Conservation (phyloP, 2,888 invertebrate species). For the Stictocephala bisonia region DNA sequence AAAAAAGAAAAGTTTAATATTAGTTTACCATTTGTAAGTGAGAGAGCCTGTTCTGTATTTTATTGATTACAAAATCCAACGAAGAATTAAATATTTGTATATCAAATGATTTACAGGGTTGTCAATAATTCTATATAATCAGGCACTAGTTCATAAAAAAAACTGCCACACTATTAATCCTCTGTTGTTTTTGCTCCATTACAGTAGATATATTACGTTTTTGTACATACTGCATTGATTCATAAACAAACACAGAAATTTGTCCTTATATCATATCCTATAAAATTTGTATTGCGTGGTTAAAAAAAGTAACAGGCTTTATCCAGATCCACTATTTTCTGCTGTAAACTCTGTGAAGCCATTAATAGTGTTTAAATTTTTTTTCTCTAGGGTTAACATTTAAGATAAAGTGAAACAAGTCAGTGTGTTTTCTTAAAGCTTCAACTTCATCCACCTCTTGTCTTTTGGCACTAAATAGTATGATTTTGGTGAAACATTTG, state of each 20-base stretch:
- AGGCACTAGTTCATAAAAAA: constrained; percentile 16
- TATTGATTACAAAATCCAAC: constrained; percentile 18
- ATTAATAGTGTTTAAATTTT: constrained; percentile 16
- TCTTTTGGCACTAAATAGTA: constrained; percentile 6
- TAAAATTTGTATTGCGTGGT: neutral
- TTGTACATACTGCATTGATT: constrained; percentile 22
- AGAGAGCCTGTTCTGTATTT: constrained; percentile 10
- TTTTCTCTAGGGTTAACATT: constrained; percentile 12
- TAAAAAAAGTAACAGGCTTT: constrained; percentile 27
- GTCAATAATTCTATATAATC: constrained; percentile 16
- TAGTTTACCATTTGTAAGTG: constrained; percentile 17
- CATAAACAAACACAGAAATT: constrained; percentile 23
- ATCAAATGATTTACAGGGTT: constrained; percentile 19
- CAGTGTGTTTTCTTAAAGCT: constrained; percentile 10
- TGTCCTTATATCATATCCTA: constrained; percentile 11
- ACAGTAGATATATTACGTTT: constrained; percentile 6
- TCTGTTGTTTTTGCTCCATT: constrained; percentile 17
- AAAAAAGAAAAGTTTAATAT: constrained; percentile 14
- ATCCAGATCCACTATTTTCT: constrained; percentile 23
- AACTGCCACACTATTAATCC: constrained; percentile 8
- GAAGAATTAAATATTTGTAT: constrained; percentile 3
- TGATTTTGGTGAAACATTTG: constrained; percentile 18
- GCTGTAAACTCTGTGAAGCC: constrained; percentile 25
- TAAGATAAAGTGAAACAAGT: constrained; percentile 17
- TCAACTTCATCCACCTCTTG: constrained; percentile 7